Evolutionary conservation across 2,113 vertebrate genomes (phyloP), one percentile per base, ranked within the genome.

Genomic region (Cathartes aura): DNA sequence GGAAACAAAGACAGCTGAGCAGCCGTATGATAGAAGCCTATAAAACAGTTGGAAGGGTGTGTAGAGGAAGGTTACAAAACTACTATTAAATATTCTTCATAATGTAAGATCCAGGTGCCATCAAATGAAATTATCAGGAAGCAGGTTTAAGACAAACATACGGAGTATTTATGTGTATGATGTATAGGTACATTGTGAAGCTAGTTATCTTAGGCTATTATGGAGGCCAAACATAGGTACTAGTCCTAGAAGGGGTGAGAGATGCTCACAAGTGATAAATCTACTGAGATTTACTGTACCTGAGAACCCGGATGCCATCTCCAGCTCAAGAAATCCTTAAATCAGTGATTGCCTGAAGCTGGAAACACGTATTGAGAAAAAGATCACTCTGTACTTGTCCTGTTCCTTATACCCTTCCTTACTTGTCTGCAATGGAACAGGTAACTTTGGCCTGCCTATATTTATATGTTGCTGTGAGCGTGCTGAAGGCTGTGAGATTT

Each of bases 371-470:
- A 9, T 4, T 60, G 43, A 91, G 48, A 23, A 76, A 66, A 72
- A 83, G 12, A 19, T 73, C 12, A 1, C 15, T 62, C 24, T 81
- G 26, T 87, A 15, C 26, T 83, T 89, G 45, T 32, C 58, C 59
- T 71, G 5, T 62, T 84, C n/a, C 21, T 89, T 83, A 53, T 30
- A 38, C 21, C 21, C 55, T 87, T 75, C 63, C 36, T 60, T 60
- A 40, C 0, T 0, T 23, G 23, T 16, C 30, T 60, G 23, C 72
- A 81, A 2, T 10, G 34, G 29, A 80, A 34, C 43, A 53, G 64
- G 47, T 75, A 42, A 36, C 55, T 79, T 82, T 59, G 18, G 23
- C n/a, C 70, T 79, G 36, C 55, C 27, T 64, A 0, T 47, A 9
- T 59, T 38, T 74, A n/a, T 58, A 8, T 59, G 38, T 68, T 59